phyloP scores from a whole-genome alignment of 2,888 invertebrate species.

The Atethmia centrago region DNA sequence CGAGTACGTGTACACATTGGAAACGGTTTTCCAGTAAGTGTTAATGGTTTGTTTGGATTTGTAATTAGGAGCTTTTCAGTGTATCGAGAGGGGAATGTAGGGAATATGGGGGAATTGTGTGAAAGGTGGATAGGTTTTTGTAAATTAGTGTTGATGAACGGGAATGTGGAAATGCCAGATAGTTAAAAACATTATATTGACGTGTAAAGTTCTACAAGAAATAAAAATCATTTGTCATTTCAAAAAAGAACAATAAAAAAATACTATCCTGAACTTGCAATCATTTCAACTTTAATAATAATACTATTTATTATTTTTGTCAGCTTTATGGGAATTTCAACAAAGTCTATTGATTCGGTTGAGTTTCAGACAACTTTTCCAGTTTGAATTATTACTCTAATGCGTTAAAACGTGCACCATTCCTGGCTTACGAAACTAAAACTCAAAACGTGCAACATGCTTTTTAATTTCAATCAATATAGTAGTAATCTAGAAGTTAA shows the following conservation, averaged over 20 bases:
- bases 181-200: neutral
- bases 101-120: neutral
- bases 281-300: neutral
- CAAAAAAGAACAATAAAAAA: neutral
- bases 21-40: constrained; percentile 68
- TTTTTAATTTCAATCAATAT: neutral
- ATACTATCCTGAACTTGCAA: neutral
- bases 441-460: neutral
- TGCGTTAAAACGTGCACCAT: neutral
- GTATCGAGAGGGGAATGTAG: constrained; percentile 36
- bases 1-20: constrained; percentile 67
- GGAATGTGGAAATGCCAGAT: neutral
- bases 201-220: neutral
- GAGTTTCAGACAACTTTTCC: neutral
- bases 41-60: constrained; percentile 80
- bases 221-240: neutral
- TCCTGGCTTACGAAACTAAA: neutral
- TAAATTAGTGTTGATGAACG: neutral
- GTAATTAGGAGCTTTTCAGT: constrained; percentile 76
- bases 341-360: neutral
- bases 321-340: neutral
- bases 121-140: neutral
- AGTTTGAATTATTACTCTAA: neutral
- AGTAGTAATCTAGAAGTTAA: neutral
- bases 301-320: neutral